These are phyloP conservation scores for Oscheius sp. DNA, from an alignment of 2,888 invertebrate genomes.

Conservation along the genomic window DNA sequence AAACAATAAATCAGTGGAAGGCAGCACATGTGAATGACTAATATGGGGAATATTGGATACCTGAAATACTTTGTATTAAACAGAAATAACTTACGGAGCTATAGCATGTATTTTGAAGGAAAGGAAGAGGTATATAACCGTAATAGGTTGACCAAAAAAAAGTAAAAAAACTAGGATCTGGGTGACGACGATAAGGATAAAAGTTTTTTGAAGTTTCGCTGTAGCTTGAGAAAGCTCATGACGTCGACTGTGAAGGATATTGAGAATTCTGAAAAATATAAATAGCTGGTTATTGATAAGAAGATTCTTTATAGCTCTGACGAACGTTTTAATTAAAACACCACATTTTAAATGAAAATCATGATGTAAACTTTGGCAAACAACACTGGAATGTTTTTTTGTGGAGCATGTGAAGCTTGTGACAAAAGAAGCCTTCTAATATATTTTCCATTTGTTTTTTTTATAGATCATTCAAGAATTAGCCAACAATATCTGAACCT, in stretches of 20 bases:
- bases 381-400: too few species aligned
- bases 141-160: neutral
- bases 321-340: too few species aligned
- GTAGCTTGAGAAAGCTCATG: neutral
- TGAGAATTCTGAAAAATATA: neutral
- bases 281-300: too few species aligned
- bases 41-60: neutral
- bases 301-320: too few species aligned
- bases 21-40: neutral
- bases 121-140: neutral
- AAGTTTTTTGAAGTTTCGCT: neutral
- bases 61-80: neutral
- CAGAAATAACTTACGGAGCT: neutral
- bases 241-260: neutral
- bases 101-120: neutral
- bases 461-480: too few species aligned
- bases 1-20: neutral
- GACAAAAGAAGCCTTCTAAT: too few species aligned
- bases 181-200: neutral
- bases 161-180: neutral
- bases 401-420: too few species aligned
- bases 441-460: too few species aligned
- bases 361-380: too few species aligned
- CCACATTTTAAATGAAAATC: too few species aligned
- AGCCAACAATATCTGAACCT: too few species aligned